These are phyloP conservation scores for Phasianus colchicus DNA, from an alignment of 2,113 vertebrate genomes.

Conservation along the genomic window DNA sequence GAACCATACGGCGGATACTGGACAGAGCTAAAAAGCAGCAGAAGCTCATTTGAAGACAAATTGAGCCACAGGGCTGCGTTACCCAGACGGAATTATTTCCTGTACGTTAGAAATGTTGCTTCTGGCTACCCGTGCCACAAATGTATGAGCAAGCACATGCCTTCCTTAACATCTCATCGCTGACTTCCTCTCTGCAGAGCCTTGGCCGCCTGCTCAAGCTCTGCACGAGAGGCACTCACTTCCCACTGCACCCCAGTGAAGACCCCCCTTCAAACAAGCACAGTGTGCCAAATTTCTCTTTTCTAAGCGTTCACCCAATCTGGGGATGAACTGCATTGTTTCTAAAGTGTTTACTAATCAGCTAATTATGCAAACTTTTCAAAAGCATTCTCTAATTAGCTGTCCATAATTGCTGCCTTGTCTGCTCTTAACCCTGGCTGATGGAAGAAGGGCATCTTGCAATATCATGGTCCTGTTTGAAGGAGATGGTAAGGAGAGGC, in stretches of 20 bases:
- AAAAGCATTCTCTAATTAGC: constrained; percentile 59
- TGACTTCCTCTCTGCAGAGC: constrained; percentile 4
- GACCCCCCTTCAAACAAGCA: not conserved
- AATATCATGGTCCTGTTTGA: not conserved
- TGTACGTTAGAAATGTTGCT: constrained; percentile 48
- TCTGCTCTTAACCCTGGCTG: constrained; percentile 69
- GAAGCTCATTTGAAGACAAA: constrained; percentile 20
- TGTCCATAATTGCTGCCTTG: constrained; percentile 62
- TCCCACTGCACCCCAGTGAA: not conserved
- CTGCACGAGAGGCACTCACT: not conserved
- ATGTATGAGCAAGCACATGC: constrained; percentile 50
- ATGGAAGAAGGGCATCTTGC: not conserved
- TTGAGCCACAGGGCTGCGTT: constrained; percentile 33
- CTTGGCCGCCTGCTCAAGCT: not conserved
- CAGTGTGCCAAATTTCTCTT: constrained; percentile 7
- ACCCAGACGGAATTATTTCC: constrained; percentile 57
- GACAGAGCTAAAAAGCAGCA: not conserved
- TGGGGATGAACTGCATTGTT: constrained; percentile 57
- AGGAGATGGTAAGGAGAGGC: not conserved
- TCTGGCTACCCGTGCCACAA: constrained; percentile 43
- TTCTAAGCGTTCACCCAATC: constrained; percentile 38
- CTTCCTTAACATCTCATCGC: constrained; percentile 45
- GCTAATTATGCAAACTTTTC: constrained; percentile 59
- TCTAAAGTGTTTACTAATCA: constrained; percentile 51
- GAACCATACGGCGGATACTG: not conserved